These are phyloP conservation scores for Chironomus tepperi DNA, from an alignment of 1,140 invertebrate genomes.

Conservation along the genomic window DNA sequence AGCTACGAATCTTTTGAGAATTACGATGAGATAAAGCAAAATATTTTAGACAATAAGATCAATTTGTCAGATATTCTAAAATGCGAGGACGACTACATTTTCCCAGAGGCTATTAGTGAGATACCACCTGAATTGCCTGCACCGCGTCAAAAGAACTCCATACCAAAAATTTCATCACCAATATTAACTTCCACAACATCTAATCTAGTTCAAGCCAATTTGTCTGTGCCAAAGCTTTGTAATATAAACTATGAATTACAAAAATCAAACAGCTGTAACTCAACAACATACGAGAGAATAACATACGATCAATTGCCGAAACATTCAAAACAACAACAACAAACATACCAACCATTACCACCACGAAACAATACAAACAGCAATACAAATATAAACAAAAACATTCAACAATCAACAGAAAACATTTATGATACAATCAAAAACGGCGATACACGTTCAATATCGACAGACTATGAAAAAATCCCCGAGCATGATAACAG, in stretches of 20 bases:
- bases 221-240: conserved; percentile 34
- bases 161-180: not conserved
- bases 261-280: conserved; percentile 18
- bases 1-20: conserved; percentile 31
- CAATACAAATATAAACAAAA: conserved; percentile 25
- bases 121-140: conserved; percentile 29
- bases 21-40: conserved; percentile 35
- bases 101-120: conserved; percentile 31
- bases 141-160: conserved; percentile 18
- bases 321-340: conserved; percentile 15
- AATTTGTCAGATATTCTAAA: not conserved
- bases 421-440: conserved; percentile 54
- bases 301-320: conserved; percentile 26
- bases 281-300: conserved; percentile 29
- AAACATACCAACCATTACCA: conserved; percentile 28
- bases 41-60: conserved; percentile 21
- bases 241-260: not conserved
- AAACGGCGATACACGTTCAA: conserved; percentile 36
- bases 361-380: conserved; percentile 29
- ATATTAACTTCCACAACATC: conserved; percentile 27
- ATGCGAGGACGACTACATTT: conserved; percentile 33
- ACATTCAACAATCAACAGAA: conserved; percentile 40
- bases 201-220: conserved; percentile 27
- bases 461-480: not conserved
- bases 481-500: not conserved